Evolutionary conservation across 2,797 vertebrate species (phyloP).

Genomic region (Eulemur coronatus): DNA sequence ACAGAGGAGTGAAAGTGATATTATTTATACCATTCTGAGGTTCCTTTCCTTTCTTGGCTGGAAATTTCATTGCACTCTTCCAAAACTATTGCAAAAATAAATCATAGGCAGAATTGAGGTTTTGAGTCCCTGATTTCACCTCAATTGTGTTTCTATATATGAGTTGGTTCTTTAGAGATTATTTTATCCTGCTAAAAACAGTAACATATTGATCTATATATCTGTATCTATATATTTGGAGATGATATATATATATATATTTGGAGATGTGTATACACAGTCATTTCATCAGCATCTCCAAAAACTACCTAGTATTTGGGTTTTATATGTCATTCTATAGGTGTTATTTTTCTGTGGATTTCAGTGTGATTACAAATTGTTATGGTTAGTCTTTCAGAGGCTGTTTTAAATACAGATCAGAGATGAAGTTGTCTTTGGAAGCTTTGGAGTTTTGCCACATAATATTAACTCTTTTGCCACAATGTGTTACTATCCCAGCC

Average conservation of each 20-base stretch:
- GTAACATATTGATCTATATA: not conserved
- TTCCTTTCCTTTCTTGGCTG: conserved; percentile 31
- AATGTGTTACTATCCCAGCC: not conserved
- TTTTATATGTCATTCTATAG: not conserved
- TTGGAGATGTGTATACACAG: not conserved
- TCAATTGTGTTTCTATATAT: not conserved
- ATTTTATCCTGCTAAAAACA: not conserved
- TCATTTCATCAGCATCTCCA: not conserved
- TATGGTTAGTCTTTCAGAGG: conserved; percentile 20
- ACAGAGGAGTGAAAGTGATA: not conserved
- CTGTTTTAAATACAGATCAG: conserved; percentile 2
- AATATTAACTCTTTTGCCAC: not conserved
- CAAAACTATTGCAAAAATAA: conserved; percentile 48
- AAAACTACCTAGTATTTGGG: not conserved
- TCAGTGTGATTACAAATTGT: conserved; percentile 12
- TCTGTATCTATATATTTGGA: too few relatives aligned
- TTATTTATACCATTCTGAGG: not conserved
- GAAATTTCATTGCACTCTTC: conserved; percentile 24
- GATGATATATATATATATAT: too few relatives aligned
- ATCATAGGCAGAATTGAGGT: not conserved
- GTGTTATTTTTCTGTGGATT: conserved; percentile 24
- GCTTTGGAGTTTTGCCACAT: conserved; percentile 6
- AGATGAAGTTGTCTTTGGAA: not conserved
- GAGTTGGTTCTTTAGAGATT: not conserved
- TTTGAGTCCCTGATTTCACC: not conserved